Base-by-base conservation (phyloP, 2,888 invertebrate species). In the Leptinotarsa haldemani region DNA sequence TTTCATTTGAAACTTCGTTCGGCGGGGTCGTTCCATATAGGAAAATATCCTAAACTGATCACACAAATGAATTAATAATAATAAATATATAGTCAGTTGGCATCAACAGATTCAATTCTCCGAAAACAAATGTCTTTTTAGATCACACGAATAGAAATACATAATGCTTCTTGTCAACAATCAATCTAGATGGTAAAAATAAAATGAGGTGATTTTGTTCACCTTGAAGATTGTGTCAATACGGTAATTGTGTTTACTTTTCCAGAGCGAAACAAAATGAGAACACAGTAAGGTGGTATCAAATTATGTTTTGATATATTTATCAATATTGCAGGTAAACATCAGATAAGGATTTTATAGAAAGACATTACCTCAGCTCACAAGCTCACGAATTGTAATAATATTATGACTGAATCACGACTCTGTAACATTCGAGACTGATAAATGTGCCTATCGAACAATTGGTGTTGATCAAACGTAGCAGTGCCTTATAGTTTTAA, bases 261-360 rank as follows among this genome's bases (percentile, higher is more conserved):
- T 61, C 13, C n/a, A n/a, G 61, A 40, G 61, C 61, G 61, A 61
- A 30, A 61, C 40, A 40, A 61, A 61, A 61, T 61, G 61, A 61
- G 61, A 30, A n/a, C 61, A 25, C n/a, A 7, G 1, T 18, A 9
- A 40, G 15, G 15, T 16, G 40, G 25, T 20, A 22, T 40, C 30
- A 4, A 30, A 13, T 30, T 7, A n/a, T 61, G 40, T 61, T 61
- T 40, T 61, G 30, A 61, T 18, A 2, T 13, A 7, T n/a, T 61
- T 61, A 61, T 61, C 61, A 30, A 61, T 61, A 61, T 61, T 61
- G 7, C 61, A 61, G 61, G 61, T 61, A 61, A 61, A 61, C 61
- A 61, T 40, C 61, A 30, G 61, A 61, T 61, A 61, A 61, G 61
- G 30, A 40, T 25, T 61, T 61, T 4, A 61, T 20, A 30, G n/a